Conservation (phyloP, 2,888 invertebrate species). For the Rotaria socialis region DNA sequence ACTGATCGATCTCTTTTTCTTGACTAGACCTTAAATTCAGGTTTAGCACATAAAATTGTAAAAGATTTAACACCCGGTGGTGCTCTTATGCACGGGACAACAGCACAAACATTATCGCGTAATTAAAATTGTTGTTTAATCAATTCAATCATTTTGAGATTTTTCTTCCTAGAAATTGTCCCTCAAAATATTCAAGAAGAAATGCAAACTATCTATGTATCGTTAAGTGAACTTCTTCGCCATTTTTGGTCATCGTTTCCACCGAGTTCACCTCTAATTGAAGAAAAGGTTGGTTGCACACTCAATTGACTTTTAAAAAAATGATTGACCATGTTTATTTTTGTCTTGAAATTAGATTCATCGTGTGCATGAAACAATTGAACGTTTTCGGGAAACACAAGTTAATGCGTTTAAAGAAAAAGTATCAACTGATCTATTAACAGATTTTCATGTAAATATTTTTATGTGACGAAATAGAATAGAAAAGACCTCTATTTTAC, state of each 20-base stretch:
- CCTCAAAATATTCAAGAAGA: slow-evolving; percentile 44
- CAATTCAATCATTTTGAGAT: neutral
- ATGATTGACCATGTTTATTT: neutral
- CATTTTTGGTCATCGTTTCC: slow-evolving; percentile 43
- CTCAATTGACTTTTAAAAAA: neutral
- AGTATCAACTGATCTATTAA: slow-evolving; percentile 16
- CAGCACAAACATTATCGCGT: slow-evolving; percentile 36
- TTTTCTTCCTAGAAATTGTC: slow-evolving; percentile 25
- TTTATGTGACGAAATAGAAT: no score
- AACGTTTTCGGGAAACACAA: slow-evolving; percentile 1
- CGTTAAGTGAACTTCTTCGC: slow-evolving; percentile 40
- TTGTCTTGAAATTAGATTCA: neutral
- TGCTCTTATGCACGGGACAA: slow-evolving; percentile 1
- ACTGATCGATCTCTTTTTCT: neutral
- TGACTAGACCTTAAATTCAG: slow-evolving; percentile 1
- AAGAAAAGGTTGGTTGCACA: neutral
- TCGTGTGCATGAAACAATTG: slow-evolving; percentile 24
- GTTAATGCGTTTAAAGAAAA: neutral
- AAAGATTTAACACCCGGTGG: slow-evolving; percentile 28
- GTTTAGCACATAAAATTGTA: slow-evolving; percentile 1
- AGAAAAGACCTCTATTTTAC: neutral
- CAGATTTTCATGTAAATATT: slow-evolving; percentile 17
- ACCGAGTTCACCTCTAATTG: slow-evolving; percentile 23
- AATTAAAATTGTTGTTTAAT: neutral
- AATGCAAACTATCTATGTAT: slow-evolving; percentile 43